Percentiles rank a stretch among this genome's conserved stretches.
Conservation (phyloP, 2,888 invertebrate genomes). For the Erynnis tages region DNA sequence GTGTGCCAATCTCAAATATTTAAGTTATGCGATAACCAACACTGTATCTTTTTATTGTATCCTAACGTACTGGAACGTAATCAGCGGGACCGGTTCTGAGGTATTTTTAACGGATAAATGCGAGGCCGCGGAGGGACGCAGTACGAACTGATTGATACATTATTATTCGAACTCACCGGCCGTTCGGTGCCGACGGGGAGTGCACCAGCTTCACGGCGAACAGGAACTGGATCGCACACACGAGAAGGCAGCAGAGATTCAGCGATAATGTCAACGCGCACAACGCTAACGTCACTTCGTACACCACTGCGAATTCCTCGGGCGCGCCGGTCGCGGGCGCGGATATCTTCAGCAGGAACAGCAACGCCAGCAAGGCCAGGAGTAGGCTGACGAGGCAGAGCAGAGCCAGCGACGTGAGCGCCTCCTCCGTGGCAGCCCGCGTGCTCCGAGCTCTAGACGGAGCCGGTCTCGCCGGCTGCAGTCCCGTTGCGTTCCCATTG, state of each 20-base stretch:
- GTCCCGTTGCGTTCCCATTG: slow-evolving; percentile 82
- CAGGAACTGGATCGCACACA: slow-evolving; percentile 96
- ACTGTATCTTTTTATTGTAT: slow-evolving; percentile 27
- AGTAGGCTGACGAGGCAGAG: slow-evolving; percentile 92
- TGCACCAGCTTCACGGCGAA: slow-evolving; percentile 96
- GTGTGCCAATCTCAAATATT: slow-evolving; percentile 56
- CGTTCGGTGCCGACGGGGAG: slow-evolving; percentile 90
- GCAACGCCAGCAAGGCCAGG: slow-evolving; percentile 90
- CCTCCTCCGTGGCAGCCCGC: slow-evolving; percentile 83
- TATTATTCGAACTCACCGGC: slow-evolving; percentile 75
- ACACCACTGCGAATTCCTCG: slow-evolving; percentile 93
- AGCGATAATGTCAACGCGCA: slow-evolving; percentile 93
- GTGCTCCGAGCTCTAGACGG: slow-evolving; percentile 58
- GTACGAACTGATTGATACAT: slow-evolving; percentile 42
- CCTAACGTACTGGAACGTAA: slow-evolving; percentile 42
- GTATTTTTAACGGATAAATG: slow-evolving; percentile 58
- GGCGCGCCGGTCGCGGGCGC: slow-evolving; percentile 83
- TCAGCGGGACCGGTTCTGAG: slow-evolving; percentile 57
- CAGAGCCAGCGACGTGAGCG: slow-evolving; percentile 91
- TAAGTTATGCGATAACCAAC: slow-evolving; percentile 42
- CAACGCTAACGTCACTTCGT: slow-evolving; percentile 94
- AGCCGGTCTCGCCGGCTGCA: slow-evolving; percentile 52
- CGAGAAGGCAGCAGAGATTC: slow-evolving; percentile 94
- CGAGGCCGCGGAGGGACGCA: slow-evolving; percentile 18
- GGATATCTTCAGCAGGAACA: slow-evolving; percentile 92